Evolutionary conservation across 92 coral and sea anemone genomes (phyloP).

Genomic region (Metridium senile): DNA sequence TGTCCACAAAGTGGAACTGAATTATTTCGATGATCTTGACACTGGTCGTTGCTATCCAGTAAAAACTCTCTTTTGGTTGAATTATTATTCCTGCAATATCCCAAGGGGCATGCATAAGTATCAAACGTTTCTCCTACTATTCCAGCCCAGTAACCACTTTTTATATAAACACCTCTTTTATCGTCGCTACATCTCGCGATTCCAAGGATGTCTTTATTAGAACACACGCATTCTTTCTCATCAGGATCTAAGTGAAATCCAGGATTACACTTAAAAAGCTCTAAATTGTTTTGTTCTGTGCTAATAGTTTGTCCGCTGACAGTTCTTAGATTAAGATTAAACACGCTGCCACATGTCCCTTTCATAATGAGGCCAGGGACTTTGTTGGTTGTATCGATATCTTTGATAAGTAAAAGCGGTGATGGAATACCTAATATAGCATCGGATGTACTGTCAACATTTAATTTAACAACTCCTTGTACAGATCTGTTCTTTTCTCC

Average conservation of each 20-base stretch:
- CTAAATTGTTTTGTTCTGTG: background rate
- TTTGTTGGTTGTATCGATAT: constrained; percentile 6
- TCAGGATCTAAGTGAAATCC: constrained; percentile 31
- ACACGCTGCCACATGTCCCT: background rate
- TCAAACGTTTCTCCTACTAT: constrained; percentile 13
- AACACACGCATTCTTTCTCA: constrained; percentile 15
- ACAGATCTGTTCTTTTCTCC: constrained; percentile 46
- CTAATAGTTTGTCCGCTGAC: constrained; percentile 46
- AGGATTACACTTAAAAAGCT: constrained; percentile 20
- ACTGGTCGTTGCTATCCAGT: background rate
- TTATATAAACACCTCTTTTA: constrained; percentile 46
- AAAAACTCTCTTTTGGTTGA: constrained; percentile 4
- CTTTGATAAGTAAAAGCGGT: constrained; percentile 50
- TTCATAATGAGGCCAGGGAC: constrained; percentile 22
- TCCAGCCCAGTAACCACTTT: constrained; percentile 59
- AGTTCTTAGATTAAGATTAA: constrained; percentile 32
- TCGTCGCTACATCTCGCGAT: constrained; percentile 34
- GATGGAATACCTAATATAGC: constrained; percentile 48
- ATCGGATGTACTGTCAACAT: background rate
- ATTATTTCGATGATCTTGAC: constrained; percentile 36
- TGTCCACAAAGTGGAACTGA: constrained; percentile 51
- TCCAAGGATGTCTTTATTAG: constrained; percentile 23
- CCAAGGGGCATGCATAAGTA: constrained; percentile 43
- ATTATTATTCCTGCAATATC: constrained; percentile 28
- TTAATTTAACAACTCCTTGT: constrained; percentile 42